A percentile compares a stretch with the other conserved stretches of the same genome.
These are phyloP conservation scores for Actinernus sp. DNA, from an alignment of 92 coral and sea anemone species.

Conservation along the genomic window DNA sequence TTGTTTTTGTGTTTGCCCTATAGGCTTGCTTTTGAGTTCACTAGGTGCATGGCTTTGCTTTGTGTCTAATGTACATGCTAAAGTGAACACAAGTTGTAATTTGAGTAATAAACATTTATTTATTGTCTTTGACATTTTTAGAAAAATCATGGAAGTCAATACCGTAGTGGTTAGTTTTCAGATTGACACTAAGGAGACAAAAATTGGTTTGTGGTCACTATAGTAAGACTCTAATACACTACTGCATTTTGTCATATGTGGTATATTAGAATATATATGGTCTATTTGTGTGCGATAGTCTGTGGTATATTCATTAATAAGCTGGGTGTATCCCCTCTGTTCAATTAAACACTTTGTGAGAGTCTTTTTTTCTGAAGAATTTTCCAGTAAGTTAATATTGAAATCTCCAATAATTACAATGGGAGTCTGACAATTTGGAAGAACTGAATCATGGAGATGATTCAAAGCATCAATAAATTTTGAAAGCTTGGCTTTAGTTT, in stretches of 20 bases:
- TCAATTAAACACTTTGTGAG: conserved; percentile 46
- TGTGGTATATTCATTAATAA: conserved; percentile 52
- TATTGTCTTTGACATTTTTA: too few relatives aligned
- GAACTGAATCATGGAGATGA: conserved; percentile 27
- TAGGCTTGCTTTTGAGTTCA: too few relatives aligned
- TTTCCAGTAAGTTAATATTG: conserved; percentile 41
- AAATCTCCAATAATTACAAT: too few relatives aligned
- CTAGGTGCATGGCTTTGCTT: too few relatives aligned
- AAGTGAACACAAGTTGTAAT: too few relatives aligned
- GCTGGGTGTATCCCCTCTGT: conserved; percentile 56
- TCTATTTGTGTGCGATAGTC: conserved; percentile 58
- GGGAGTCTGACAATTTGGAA: conserved; percentile 34
- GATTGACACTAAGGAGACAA: too few relatives aligned
- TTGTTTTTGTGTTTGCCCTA: too few relatives aligned
- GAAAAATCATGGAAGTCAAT: too few relatives aligned
- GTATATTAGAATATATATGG: conserved; percentile 63
- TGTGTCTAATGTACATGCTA: too few relatives aligned
- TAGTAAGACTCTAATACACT: conserved; percentile 74
- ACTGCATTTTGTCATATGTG: conserved; percentile 27
- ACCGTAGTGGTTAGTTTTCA: too few relatives aligned
- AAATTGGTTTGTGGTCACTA: conserved; percentile 79
- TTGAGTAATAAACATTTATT: too few relatives aligned
- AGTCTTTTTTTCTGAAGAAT: conserved; percentile 33
- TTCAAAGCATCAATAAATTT: conserved; percentile 45
- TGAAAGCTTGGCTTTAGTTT: conserved; percentile 27